phyloP scores from a whole-genome alignment of 2,888 invertebrate genomes.

The Geophilus truncorum region DNA sequence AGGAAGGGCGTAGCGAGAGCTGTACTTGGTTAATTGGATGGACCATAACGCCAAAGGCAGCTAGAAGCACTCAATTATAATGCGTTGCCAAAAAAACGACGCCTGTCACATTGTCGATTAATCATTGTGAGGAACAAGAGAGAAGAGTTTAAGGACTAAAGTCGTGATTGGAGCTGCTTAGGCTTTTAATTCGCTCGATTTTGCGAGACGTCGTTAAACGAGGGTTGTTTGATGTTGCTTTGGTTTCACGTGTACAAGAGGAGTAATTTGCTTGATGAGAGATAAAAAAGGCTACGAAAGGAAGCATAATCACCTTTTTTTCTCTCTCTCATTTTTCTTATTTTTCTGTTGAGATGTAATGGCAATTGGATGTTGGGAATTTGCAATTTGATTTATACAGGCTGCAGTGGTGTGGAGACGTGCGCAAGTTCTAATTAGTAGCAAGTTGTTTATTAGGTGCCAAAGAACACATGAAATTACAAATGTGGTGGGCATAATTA shows the following conservation, averaged over 20 bases:
- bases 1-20: background rate
- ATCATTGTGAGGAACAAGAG: background rate
- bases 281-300: background rate
- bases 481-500: constrained; percentile 12
- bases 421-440: background rate
- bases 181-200: constrained; percentile 10
- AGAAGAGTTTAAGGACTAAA: background rate
- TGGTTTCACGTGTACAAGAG: background rate
- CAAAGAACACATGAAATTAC: constrained; percentile 11
- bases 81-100: background rate
- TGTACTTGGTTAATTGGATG: background rate
- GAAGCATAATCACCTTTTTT: background rate
- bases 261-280: constrained; percentile 1
- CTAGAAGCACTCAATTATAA: constrained; percentile 1
- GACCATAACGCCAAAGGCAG: background rate
- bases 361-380: background rate
- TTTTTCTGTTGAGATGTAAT: background rate
- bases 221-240: background rate
- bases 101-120: background rate
- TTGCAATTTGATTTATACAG: constrained; percentile 6
- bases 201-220: background rate
- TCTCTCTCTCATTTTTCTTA: background rate
- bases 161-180: constrained; percentile 5
- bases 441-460: constrained; percentile 9
- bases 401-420: background rate